phyloP scores from a whole-genome alignment of 2,888 invertebrate genomes.

The Lutraria lutraria region DNA sequence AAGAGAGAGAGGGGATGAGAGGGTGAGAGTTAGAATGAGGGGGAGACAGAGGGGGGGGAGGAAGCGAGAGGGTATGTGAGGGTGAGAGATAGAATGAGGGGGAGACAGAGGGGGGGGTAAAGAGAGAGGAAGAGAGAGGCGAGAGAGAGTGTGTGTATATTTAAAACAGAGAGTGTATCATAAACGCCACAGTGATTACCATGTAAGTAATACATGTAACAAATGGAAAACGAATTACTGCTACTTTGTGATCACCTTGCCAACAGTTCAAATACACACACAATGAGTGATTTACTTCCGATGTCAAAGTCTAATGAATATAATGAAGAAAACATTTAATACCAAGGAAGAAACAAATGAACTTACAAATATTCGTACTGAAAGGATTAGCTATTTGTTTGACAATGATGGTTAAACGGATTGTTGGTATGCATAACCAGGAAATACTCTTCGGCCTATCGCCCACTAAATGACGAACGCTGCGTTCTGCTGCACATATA shows the following conservation, averaged over 20 bases:
- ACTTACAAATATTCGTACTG: background rate
- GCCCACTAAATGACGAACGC: background rate
- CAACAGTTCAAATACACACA: background rate
- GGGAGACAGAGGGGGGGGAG: too few species aligned
- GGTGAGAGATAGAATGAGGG: too few species aligned
- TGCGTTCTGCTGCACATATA: too few species aligned
- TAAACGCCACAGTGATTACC: background rate
- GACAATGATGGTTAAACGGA: background rate
- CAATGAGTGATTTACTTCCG: background rate
- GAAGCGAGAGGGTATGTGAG: too few species aligned
- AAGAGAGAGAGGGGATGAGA: too few species aligned
- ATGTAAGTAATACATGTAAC: background rate
- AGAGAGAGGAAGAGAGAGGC: too few species aligned
- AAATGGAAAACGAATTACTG: background rate
- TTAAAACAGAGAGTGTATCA: too few species aligned
- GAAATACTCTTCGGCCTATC: background rate
- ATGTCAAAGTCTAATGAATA: background rate
- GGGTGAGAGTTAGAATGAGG: too few species aligned
- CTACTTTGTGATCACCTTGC: background rate
- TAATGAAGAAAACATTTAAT: slow-evolving; percentile 5
- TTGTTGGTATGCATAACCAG: background rate
- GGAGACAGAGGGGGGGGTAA: too few species aligned
- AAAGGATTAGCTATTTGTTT: background rate
- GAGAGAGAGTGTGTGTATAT: too few species aligned
- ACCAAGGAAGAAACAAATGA: background rate